Evolutionary conservation across 2,797 vertebrate genomes (phyloP).

Genomic region (Lindbergichthys nudifrons): DNA sequence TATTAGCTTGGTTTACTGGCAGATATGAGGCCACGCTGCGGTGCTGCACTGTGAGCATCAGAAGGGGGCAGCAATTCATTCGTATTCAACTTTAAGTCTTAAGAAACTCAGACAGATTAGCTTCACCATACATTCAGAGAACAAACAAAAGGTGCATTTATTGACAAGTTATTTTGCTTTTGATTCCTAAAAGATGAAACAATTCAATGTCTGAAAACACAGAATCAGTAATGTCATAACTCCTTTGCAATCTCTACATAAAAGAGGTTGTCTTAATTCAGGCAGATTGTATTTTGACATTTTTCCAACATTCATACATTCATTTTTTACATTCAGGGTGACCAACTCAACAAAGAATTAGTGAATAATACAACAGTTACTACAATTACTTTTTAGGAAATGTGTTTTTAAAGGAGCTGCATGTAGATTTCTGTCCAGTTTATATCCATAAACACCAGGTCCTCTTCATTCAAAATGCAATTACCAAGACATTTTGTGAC

Average conservation of each 20-base stretch:
- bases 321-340: neutral
- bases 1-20: constrained; percentile 61
- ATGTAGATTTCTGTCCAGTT: constrained; percentile 20
- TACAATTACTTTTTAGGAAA: neutral
- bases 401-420: neutral
- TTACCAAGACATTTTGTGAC: neutral
- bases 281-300: neutral
- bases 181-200: constrained; percentile 2
- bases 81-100: neutral
- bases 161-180: constrained; percentile 3
- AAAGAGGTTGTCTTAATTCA: neutral
- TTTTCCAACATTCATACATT: neutral
- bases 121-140: neutral
- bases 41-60: constrained; percentile 8
- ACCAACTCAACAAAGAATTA: constrained; percentile 2
- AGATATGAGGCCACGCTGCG: constrained; percentile 33
- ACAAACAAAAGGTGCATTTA: constrained; percentile 39
- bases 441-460: neutral
- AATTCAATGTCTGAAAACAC: constrained; percentile 2
- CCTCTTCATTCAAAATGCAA: neutral
- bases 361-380: neutral
- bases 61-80: constrained; percentile 20
- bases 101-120: neutral
- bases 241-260: constrained; percentile 4
- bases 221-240: neutral